Evolutionary conservation across 2,113 vertebrate species (phyloP).

Genomic region (Anhinga rufa): DNA sequence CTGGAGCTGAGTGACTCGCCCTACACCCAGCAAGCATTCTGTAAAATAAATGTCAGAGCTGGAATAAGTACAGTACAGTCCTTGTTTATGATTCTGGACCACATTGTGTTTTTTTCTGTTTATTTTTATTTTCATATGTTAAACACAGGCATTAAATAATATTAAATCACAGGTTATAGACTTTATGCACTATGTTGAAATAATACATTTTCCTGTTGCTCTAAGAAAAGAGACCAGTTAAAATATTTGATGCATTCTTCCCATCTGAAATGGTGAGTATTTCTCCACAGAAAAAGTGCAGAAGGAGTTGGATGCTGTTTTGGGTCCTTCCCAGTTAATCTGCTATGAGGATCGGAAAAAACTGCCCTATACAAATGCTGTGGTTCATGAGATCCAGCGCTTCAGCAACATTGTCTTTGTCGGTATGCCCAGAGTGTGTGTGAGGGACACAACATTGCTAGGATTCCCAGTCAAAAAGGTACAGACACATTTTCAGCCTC

Average conservation of each 20-base stretch:
- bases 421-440: not conserved
- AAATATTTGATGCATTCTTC: not conserved
- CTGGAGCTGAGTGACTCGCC: not conserved
- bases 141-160: not conserved
- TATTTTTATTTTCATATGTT: not conserved
- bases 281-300: conserved; percentile 54
- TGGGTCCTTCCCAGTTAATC: not conserved
- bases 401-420: conserved; percentile 43
- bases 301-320: conserved; percentile 47
- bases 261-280: not conserved
- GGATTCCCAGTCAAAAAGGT: conserved; percentile 46
- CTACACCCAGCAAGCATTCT: not conserved
- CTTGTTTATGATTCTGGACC: not conserved
- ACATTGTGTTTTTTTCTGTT: not conserved
- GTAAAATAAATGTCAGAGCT: not conserved
- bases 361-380: conserved; percentile 11
- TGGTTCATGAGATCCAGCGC: conserved; percentile 53
- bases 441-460: not conserved
- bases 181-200: not conserved
- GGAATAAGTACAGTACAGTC: not conserved
- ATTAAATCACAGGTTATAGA: not conserved
- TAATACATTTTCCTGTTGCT: not conserved
- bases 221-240: not conserved
- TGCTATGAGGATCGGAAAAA: conserved; percentile 13
- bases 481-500: not conserved